A percentile compares a stretch with the other conserved stretches of the same genome.
phyloP scores from a whole-genome alignment of 2,888 invertebrate genomes.

The Euproctis similis region DNA sequence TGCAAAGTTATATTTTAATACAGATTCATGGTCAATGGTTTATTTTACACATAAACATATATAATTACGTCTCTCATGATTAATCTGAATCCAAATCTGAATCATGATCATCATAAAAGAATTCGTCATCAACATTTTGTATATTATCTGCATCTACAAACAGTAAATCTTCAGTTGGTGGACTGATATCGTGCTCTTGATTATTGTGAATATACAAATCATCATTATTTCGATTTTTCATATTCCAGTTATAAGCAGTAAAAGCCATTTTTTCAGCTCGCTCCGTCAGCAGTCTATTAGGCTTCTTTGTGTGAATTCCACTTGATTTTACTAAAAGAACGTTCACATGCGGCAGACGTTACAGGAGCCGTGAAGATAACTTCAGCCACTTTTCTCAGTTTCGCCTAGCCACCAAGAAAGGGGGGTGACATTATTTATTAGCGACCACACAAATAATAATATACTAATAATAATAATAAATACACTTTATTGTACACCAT shows the following conservation, averaged over 20 bases:
- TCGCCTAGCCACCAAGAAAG: conserved; percentile 10
- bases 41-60: conserved; percentile 2
- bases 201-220: too few relatives aligned
- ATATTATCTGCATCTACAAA: conserved; percentile 2
- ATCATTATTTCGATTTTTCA: too few relatives aligned
- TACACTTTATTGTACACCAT: too few relatives aligned
- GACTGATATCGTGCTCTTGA: neutral
- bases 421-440: conserved; percentile 3
- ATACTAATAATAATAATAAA: too few relatives aligned
- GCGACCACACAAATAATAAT: conserved; percentile 7
- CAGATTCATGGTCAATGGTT: conserved; percentile 2
- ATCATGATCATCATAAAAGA: too few relatives aligned
- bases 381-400: conserved; percentile 7
- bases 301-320: conserved; percentile 4
- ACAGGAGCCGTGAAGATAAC: conserved; percentile 9
- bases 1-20: conserved; percentile 2
- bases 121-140: neutral
- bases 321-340: conserved; percentile 6
- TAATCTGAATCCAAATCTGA: neutral
- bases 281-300: conserved; percentile 5
- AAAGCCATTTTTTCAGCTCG: conserved; percentile 7
- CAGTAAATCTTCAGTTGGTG: conserved; percentile 3
- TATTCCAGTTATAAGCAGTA: conserved; percentile 6
- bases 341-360: conserved; percentile 10
- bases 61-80: conserved; percentile 1